Evolutionary conservation across 1,140 invertebrate species (phyloP).

Genomic region (Listronotus bonariensis): DNA sequence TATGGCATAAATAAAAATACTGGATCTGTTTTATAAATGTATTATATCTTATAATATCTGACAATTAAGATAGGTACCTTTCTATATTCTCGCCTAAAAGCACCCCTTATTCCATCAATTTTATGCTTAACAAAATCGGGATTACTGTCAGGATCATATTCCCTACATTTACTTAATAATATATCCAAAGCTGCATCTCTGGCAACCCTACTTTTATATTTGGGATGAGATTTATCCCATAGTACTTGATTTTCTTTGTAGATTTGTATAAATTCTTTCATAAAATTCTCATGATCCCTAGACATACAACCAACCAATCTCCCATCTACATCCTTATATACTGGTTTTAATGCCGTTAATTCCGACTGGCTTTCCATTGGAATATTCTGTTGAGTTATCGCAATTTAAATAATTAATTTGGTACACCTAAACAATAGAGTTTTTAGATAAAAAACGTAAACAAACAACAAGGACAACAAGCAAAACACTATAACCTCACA

Average conservation of each 20-base stretch:
- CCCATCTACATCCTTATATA: too few relatives aligned
- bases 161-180: slow-evolving; percentile 35
- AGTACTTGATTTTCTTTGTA: slow-evolving; percentile 38
- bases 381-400: too few relatives aligned
- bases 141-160: slow-evolving; percentile 41
- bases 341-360: too few relatives aligned
- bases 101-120: slow-evolving; percentile 36
- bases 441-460: too few relatives aligned
- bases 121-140: slow-evolving; percentile 41
- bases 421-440: too few relatives aligned
- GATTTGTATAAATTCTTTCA: slow-evolving; percentile 35
- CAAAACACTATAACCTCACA: too few relatives aligned
- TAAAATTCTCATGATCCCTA: slow-evolving; percentile 37
- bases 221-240: slow-evolving; percentile 40
- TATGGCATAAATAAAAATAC: not conserved
- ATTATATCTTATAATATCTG: too few relatives aligned
- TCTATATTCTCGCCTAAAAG: slow-evolving; percentile 40
- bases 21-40: not conserved
- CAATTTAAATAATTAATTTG: too few relatives aligned
- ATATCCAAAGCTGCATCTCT: slow-evolving; percentile 35
- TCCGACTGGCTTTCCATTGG: too few relatives aligned
- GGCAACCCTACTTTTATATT: slow-evolving; percentile 35
- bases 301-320: too few relatives aligned
- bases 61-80: slow-evolving; percentile 30
- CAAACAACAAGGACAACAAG: too few relatives aligned